These are phyloP conservation scores for Lochmaea crataegi DNA, from an alignment of 2,888 invertebrate species.

Conservation along the genomic window DNA sequence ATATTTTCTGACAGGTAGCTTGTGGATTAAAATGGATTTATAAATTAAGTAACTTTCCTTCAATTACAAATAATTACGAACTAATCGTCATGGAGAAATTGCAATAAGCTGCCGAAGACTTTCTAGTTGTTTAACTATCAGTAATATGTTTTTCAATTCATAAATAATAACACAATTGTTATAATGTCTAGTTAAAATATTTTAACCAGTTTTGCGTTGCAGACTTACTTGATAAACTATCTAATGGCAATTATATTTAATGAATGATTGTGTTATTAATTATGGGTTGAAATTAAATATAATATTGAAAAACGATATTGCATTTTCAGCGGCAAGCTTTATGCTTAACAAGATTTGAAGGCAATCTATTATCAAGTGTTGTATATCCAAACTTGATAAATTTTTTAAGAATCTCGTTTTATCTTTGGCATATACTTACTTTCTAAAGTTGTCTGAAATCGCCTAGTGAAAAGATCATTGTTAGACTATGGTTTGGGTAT, in stretches of 20 bases:
- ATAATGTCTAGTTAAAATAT: not conserved
- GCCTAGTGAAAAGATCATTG: slow-evolving; percentile 31
- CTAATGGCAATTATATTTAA: not conserved
- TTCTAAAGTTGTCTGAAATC: slow-evolving; percentile 27
- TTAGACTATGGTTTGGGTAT: slow-evolving; percentile 32
- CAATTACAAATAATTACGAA: slow-evolving; percentile 8
- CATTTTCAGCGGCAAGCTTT: slow-evolving; percentile 45
- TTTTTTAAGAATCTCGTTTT: slow-evolving; percentile 14
- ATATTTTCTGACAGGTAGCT: slow-evolving; percentile 16
- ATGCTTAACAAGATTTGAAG: slow-evolving; percentile 47
- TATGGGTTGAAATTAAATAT: not conserved
- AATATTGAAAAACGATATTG: not conserved
- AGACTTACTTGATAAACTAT: too few relatives aligned
- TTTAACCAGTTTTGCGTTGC: too few relatives aligned
- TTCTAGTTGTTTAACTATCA: not conserved
- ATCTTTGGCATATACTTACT: slow-evolving; percentile 32
- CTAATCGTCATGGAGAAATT: slow-evolving; percentile 9
- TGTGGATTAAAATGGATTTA: slow-evolving; percentile 1
- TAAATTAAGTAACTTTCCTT: slow-evolving; percentile 7
- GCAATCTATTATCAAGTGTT: slow-evolving; percentile 44
- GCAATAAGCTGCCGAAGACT: slow-evolving; percentile 10
- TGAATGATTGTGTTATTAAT: not conserved
- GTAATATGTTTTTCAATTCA: not conserved
- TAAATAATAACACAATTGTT: not conserved
- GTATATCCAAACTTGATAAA: not conserved